Base-by-base conservation (phyloP, 2,113 vertebrate species). In the Castor canadensis region DNA sequence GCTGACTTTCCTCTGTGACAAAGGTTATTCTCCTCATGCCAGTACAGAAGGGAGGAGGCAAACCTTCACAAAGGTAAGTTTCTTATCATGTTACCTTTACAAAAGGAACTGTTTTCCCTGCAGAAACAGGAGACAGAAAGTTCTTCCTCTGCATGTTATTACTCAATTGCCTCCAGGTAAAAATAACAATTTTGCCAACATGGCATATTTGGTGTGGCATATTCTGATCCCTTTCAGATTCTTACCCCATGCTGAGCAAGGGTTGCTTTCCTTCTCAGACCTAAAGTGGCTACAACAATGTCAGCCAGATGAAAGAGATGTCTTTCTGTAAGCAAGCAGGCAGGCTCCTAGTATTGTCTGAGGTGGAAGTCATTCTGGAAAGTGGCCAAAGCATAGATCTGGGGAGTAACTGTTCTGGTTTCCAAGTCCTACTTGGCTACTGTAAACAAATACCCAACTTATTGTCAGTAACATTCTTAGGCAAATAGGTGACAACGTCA, bases 371-470 rank as follows among this genome's bases (percentile, higher is more conserved):
- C 45, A 45, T 58, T 91, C n/a, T 6, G 38, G 19, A 58, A 17
- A 69, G n/a, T n/a, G 89, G 89, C 83, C 67, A 71, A 86, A 81
- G 71, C 45, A 35, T 77, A 86, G 77, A 87, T 76, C 85, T 64
- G 1, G 28, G 9, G n/a, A 93, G 32, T n/a, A 52, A 71, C 54
- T 95, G 69, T 62, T 97, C 96, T 88, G 19, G 30, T 72, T 93
- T 93, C 43, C 26, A 95, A 88, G 43, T 94, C 40, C n/a, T 82
- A 22, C 62, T 96, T 75, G 47, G 85, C 9, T 81, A 11, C 30
- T 75, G 1, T 87, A 91, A 92, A 94, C 30, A 97, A 95, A 95
- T 60, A 80, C 73, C 81, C 81, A 87, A 54, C 82, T 91, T 81
- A 40, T 76, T 83, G 69, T 87, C 77, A 91, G 56, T 85, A 96